Base-by-base conservation (phyloP, 2,888 invertebrate genomes). In the Cantharis rustica region DNA sequence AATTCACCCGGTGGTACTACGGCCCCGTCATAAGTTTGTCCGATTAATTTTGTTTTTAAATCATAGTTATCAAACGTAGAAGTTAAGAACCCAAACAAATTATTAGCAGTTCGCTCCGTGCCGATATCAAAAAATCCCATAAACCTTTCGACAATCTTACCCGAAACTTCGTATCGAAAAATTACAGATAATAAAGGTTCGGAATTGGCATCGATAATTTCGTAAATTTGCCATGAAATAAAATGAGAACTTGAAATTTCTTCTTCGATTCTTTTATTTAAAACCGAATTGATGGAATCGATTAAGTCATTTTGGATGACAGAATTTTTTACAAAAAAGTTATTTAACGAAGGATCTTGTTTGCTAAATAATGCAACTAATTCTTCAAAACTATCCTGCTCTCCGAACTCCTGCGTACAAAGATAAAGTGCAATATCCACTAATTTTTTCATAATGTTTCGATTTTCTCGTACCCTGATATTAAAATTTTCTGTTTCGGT, bases 21-120 rank as follows among this genome's bases (percentile, higher is more conserved):
- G 13, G 79, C 82, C 4, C 82, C 81, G 72, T 82, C 81, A 73
- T 82, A 83, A 13, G 80, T 82, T 77, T 83, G 82, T 23, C 73
- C 78, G 10, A 82, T 73, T 10, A 81, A 69, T 79, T 82, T 80
- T 15, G 80, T 20, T 27, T 16, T 61, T 63, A 78, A 61, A 68
- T 17, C 17, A 27, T 75, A 81, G 63, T 79, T 26, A 47, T 76
- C 61, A 10, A 80, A 61, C 26, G 66, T 76, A 16, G 27, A 66
- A 63, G 71, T 20, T 31, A 80, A 63, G 27, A 77, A 61, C 61
- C 16, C 64, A 62, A 75, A 78, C 16, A 82, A 70, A 1, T 71
- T 75, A 31, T 72, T 72, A 7, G 82, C 78, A 7, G 71, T 73
- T 66, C 68, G 20, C 16, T 80, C 77, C 17, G 74, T 68, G 75